Evolutionary conservation across 2,797 vertebrate genomes (phyloP).

Genomic region (Margarornis squamiger): DNA sequence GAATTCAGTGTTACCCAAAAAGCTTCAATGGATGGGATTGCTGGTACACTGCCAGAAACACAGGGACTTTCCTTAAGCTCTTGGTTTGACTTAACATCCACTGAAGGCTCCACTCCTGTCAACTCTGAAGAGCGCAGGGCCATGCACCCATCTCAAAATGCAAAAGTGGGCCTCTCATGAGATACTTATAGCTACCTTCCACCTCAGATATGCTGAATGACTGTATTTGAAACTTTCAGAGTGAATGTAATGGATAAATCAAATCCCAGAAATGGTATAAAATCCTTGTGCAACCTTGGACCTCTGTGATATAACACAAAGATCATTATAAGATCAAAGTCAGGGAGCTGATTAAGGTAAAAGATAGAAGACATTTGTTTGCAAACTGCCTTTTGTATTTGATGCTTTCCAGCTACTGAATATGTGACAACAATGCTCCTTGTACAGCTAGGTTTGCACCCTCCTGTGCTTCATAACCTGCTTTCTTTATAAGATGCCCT

Average conservation of each 20-base stretch:
- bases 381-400: neutral
- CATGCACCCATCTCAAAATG: neutral
- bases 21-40: neutral
- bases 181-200: neutral
- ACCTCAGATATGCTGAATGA: neutral
- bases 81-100: conserved; percentile 38
- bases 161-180: neutral
- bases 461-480: neutral
- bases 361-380: neutral
- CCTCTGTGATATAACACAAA: neutral
- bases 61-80: conserved; percentile 45
- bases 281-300: neutral
- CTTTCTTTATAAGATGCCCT: neutral
- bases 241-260: neutral
- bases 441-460: neutral
- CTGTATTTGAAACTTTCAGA: conserved; percentile 1
- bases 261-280: conserved; percentile 11
- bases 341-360: neutral
- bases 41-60: neutral
- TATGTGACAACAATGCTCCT: neutral
- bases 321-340: neutral
- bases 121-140: neutral
- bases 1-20: neutral
- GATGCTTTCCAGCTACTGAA: neutral
- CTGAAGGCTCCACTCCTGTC: neutral